Evolutionary conservation across 2,888 invertebrate genomes (phyloP).

Genomic region (Orthosia cruda): DNA sequence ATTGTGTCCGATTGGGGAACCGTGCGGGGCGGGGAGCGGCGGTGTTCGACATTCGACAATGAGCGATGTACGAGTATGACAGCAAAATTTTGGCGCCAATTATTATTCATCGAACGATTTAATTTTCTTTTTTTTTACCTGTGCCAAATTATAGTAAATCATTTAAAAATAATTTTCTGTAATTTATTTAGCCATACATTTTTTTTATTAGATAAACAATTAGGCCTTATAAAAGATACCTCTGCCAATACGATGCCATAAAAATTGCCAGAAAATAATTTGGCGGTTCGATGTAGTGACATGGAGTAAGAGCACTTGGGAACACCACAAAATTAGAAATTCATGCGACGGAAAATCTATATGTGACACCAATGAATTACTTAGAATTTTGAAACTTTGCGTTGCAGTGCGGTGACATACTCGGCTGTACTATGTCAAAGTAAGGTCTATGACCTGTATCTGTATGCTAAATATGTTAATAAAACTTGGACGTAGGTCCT

Average conservation of each 20-base stretch:
- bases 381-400: conserved; percentile 14
- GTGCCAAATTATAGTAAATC: too few species aligned
- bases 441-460: not conserved
- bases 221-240: too few species aligned
- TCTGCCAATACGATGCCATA: not conserved
- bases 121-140: not conserved
- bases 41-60: conserved; percentile 51
- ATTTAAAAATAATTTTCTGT: too few species aligned
- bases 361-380: not conserved
- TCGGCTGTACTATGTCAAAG: not conserved
- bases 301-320: not conserved
- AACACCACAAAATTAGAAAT: not conserved
- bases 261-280: not conserved
- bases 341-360: not conserved
- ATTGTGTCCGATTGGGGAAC: conserved; percentile 68
- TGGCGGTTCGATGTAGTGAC: not conserved
- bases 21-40: conserved; percentile 64
- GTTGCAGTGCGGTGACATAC: not conserved
- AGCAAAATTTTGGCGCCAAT: conserved; percentile 45
- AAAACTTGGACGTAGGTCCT: conserved; percentile 26
- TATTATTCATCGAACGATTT: conserved; percentile 10
- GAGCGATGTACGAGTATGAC: conserved; percentile 50
- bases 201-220: too few species aligned
- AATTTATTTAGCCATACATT: too few species aligned
- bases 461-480: conserved; percentile 40